Evolutionary conservation across 2,888 invertebrate species (phyloP), one percentile per base, ranked within the genome.

Genomic region (Euzophera pinguis): DNA sequence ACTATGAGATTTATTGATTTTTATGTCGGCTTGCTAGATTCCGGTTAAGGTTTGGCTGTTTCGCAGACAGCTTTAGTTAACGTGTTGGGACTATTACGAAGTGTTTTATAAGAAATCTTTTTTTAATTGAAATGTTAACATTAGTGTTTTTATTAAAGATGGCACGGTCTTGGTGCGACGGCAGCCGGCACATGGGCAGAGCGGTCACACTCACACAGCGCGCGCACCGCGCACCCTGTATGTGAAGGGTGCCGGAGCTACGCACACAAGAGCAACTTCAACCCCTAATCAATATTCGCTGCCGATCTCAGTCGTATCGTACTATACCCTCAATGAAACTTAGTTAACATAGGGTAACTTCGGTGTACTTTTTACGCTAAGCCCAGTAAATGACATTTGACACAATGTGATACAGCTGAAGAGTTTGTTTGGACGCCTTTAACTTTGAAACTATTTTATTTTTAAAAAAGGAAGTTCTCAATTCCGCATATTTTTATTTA

Each of bases 231-330:
- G 59, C 71, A 68, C 71, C 63, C 54, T 58, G 62, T 66, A 62
- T 63, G 47, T 52, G 60, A 58, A 64, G 67, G 69, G 71, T 64
- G 69, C 64, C 63, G 69, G 71, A 63, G 69, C 64, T 62, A 64
- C 69, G 68, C 77, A 76, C 78, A 78, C 76, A 71, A 69, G 71
- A 77, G 72, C 78, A 69, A 63, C 55, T 55, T 54, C 76, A 61
- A 75, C 81, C 86, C 82, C 71, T 77, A 77, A 88, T 88, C 89
- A 84, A 88, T 88, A 88, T 81, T 82, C 78, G 74, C 73, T 71
- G 71, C 75, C 75, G 67, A 78, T 74, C 71, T 68, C 65, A 54
- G 79, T 75, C 34, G 34, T 32, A 32, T 22, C 22, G 22, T 71
- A 78, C 75, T 66, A 64, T 62, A 66, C 65, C 60, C 68, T 78